These are phyloP conservation scores for Drosophila neonasuta DNA, from an alignment of 2,888 invertebrate genomes.

Conservation along the genomic window DNA sequence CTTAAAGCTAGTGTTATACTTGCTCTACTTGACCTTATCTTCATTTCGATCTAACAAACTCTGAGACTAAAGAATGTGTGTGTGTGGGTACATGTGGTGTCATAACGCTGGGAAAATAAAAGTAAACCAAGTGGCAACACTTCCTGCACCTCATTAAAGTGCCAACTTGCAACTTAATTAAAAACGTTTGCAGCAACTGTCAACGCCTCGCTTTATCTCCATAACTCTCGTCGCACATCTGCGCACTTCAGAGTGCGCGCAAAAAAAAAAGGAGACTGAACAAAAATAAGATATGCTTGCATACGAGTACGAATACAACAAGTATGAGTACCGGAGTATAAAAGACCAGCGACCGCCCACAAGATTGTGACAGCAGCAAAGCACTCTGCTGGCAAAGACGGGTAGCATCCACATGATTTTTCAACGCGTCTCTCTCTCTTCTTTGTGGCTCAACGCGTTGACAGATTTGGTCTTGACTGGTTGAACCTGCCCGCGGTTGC, in stretches of 20 bases:
- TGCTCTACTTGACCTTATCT: slow-evolving; percentile 29
- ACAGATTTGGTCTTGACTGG: slow-evolving; percentile 73
- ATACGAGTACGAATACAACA: slow-evolving; percentile 18
- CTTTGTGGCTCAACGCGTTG: slow-evolving; percentile 58
- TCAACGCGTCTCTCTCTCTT: slow-evolving; percentile 25
- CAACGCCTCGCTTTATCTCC: slow-evolving; percentile 73
- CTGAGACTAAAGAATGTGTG: slow-evolving; percentile 9
- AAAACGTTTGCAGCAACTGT: slow-evolving; percentile 73
- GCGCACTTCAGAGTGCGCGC: slow-evolving; percentile 36
- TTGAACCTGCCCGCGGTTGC: slow-evolving; percentile 54
- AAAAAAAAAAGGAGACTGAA: slow-evolving; percentile 36
- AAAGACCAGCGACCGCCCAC: slow-evolving; percentile 78
- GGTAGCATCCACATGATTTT: slow-evolving; percentile 55
- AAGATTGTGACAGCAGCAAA: slow-evolving; percentile 49
- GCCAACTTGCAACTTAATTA: slow-evolving; percentile 71
- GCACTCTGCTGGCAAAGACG: slow-evolving; percentile 37
- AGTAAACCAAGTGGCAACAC: slow-evolving; percentile 36
- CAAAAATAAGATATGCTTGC: slow-evolving; percentile 31
- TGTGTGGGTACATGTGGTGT: slow-evolving; percentile 43
- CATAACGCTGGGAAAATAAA: slow-evolving; percentile 37
- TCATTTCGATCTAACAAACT: slow-evolving; percentile 21
- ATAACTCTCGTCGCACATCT: slow-evolving; percentile 68
- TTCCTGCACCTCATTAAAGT: slow-evolving; percentile 72
- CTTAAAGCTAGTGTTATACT: slow-evolving; percentile 22
- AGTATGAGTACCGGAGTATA: slow-evolving; percentile 15